Evolutionary conservation across 2,888 invertebrate species (phyloP), one percentile per base, ranked within the genome.

Genomic region (Syritta pipiens): DNA sequence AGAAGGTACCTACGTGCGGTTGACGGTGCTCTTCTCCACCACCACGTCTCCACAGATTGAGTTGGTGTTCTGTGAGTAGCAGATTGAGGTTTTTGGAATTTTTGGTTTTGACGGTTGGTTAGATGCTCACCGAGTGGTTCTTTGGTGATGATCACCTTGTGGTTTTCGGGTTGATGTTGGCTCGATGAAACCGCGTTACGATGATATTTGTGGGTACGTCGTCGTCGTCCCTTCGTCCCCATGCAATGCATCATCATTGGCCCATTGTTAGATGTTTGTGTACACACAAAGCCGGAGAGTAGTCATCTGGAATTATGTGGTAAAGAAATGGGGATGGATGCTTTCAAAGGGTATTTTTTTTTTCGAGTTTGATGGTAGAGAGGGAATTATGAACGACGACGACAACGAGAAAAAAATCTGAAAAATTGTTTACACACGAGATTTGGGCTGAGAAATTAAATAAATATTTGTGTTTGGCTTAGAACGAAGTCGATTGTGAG

Each of bases 51-150:
- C 40, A 6, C 26, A 22, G 26, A 67, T 51, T 44, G 44, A n/a
- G n/a, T 22, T 28, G 9, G 35, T n/a, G n/a, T 20, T 20, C 30
- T 57, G 62, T 42, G 40, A 60, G 65, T 37, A 53, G 49, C 51
- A 60, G 65, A 65, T 71, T 60, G 77, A 65, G 72, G 65, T 59
- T 63, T 71, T 60, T 35, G 32, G 65, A 72, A 65, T 65, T 67
- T 71, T 72, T 32, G 72, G 65, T 67, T 77, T 65, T 65, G 77
- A 77, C 63, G 77, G 59, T 71, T 71, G 77, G 59, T 71, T 71
- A 60, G 65, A 71, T 77, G 60, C 72, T 71, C 77, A 77, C 59
- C 72, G 65, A 67, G 53, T 72, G 72, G 72, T 77, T 77, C 71
- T 53, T 71, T 69, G 53, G 76, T 71, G 59, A 60, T 71, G 77